phyloP scores from a whole-genome alignment of 2,888 invertebrate genomes.

The Xestia c-nigrum region DNA sequence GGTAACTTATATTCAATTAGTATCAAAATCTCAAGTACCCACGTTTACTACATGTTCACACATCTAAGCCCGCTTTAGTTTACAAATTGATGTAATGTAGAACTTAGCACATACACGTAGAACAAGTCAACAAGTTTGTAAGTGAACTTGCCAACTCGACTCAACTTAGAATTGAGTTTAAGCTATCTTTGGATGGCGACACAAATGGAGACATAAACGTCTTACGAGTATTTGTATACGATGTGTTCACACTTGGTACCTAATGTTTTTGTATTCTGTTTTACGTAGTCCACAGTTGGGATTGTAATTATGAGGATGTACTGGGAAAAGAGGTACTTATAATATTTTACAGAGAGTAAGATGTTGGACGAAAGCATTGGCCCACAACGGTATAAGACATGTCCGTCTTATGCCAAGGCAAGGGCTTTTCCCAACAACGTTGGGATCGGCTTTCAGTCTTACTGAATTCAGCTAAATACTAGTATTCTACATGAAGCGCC shows the following conservation, averaged over 20 bases:
- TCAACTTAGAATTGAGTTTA: constrained; percentile 56
- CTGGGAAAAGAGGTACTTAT: background rate
- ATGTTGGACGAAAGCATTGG: no score
- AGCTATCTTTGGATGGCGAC: constrained; percentile 29
- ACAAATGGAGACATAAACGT: constrained; percentile 18
- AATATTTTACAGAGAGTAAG: no score
- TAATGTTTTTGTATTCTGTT: background rate
- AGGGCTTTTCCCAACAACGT: no score
- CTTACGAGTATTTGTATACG: constrained; percentile 40
- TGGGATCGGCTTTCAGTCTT: no score
- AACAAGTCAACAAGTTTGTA: constrained; percentile 37
- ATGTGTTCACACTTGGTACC: background rate
- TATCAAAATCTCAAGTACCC: background rate
- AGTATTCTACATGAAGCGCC: no score
- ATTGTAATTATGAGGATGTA: background rate
- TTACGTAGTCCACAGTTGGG: background rate
- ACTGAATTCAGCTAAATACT: no score
- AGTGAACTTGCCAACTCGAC: constrained; percentile 35
- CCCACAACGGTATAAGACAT: no score
- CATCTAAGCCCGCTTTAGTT: constrained; percentile 36
- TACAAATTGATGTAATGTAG: constrained; percentile 40
- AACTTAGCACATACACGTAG: constrained; percentile 6
- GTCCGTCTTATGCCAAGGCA: no score
- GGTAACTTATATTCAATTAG: background rate
- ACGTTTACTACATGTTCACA: constrained; percentile 1